Conservation (phyloP, 2,113 vertebrate species). For the Pteropus alecto region DNA sequence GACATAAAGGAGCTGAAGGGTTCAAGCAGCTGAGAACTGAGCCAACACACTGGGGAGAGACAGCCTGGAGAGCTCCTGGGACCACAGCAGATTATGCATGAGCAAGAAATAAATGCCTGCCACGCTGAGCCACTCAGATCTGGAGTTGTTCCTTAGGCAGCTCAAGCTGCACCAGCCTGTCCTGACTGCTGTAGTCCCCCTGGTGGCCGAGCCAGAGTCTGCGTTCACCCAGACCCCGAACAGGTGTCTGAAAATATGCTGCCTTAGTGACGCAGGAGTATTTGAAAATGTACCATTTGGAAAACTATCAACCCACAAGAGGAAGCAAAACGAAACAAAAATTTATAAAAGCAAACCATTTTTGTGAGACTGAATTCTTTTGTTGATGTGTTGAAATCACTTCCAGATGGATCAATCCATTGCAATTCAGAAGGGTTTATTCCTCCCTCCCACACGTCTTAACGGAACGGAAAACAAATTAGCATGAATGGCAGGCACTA, state of each 20-base stretch:
- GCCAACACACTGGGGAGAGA: background rate
- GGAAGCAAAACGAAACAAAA: background rate
- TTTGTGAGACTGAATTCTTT: background rate
- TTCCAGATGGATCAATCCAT: background rate
- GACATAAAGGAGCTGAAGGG: background rate
- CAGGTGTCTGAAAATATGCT: background rate
- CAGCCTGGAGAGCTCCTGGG: rapidly evolving
- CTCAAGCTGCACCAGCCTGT: background rate
- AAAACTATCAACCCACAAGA: background rate
- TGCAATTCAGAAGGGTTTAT: background rate
- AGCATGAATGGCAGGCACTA: rapidly evolving
- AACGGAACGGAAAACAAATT: background rate
- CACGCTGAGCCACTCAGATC: rapidly evolving
- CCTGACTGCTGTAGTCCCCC: background rate
- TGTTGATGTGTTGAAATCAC: background rate
- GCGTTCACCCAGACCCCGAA: background rate
- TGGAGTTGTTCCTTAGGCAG: rapidly evolving
- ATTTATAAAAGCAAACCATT: background rate
- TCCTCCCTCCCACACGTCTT: background rate
- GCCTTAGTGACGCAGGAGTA: background rate
- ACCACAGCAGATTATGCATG: background rate
- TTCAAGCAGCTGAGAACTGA: background rate
- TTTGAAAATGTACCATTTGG: background rate
- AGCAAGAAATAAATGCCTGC: background rate
- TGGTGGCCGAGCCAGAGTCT: rapidly evolving